phyloP scores from a whole-genome alignment of 2,888 invertebrate species.

The Eudemis profundana region DNA sequence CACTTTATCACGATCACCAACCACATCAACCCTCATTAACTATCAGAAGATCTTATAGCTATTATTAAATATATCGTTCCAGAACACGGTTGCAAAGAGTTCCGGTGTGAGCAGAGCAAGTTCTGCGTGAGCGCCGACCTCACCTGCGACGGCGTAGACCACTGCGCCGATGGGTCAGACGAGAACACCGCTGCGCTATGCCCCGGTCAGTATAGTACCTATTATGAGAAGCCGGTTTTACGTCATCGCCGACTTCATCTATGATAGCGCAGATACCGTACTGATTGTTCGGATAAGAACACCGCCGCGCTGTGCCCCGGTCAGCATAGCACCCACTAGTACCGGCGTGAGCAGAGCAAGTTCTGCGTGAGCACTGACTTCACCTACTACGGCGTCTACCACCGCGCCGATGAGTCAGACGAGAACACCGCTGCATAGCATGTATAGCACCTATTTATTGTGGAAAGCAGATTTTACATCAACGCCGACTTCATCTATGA shows the following conservation, averaged over 20 bases:
- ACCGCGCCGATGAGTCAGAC: no score
- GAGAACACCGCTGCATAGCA: no score
- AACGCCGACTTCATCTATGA: constrained; percentile 96
- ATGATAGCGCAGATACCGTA: constrained; percentile 97
- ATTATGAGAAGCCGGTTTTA: constrained; percentile 87
- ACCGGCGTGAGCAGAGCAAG: neutral
- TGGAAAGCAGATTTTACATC: constrained; percentile 90
- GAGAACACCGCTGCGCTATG: constrained; percentile 94
- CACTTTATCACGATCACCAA: constrained; percentile 11
- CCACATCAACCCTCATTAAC: constrained; percentile 30
- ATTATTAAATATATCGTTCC: constrained; percentile 65
- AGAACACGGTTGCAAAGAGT: constrained; percentile 96
- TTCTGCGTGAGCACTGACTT: neutral
- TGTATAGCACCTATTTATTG: neutral
- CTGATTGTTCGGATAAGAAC: constrained; percentile 94
- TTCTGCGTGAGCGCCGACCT: constrained; percentile 97
- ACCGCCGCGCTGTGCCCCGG: constrained; percentile 94
- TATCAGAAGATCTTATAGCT: constrained; percentile 44
- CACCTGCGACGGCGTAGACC: constrained; percentile 96
- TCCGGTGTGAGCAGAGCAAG: constrained; percentile 93
- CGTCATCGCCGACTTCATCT: constrained; percentile 95
- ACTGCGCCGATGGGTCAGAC: constrained; percentile 97
- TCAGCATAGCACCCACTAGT: neutral
- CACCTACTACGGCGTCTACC: no score
- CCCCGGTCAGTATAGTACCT: constrained; percentile 82